Conservation (phyloP, 35 echinoderm and acorn worm species). For the Patiria miniata region DNA sequence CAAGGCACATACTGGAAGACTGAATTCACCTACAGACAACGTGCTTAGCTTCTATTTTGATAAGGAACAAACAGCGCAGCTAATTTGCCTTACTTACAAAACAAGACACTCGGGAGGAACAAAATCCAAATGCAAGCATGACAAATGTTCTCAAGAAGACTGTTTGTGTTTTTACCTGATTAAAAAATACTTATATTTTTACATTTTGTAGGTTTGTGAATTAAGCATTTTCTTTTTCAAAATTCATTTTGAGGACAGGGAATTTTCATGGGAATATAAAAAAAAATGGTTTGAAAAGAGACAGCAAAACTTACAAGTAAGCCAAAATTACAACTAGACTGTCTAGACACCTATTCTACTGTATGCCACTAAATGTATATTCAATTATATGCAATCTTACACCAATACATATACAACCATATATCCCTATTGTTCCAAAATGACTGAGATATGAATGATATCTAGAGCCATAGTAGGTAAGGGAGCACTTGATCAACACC, state of each 20-base stretch:
- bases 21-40: not conserved
- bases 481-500: not conserved
- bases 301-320: conserved; percentile 9
- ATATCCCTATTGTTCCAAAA: not conserved
- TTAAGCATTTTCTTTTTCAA: not conserved
- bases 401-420: conserved; percentile 21
- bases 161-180: not conserved
- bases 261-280: not conserved
- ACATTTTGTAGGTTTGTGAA: conserved; percentile 5
- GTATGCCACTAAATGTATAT: not conserved
- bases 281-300: not conserved
- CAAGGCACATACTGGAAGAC: conserved; percentile 30
- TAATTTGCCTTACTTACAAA: not conserved
- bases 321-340: not conserved
- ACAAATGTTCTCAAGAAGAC: not conserved
- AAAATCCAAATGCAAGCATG: not conserved
- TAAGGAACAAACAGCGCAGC: not conserved
- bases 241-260: not conserved
- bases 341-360: not conserved
- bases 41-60: not conserved
- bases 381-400: conserved; percentile 14
- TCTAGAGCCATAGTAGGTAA: not conserved
- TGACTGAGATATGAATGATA: not conserved
- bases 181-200: not conserved
- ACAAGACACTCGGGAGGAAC: not conserved